Conservation (phyloP, 64 coral and sea anemone genomes). For the Actinia tenebrosa region DNA sequence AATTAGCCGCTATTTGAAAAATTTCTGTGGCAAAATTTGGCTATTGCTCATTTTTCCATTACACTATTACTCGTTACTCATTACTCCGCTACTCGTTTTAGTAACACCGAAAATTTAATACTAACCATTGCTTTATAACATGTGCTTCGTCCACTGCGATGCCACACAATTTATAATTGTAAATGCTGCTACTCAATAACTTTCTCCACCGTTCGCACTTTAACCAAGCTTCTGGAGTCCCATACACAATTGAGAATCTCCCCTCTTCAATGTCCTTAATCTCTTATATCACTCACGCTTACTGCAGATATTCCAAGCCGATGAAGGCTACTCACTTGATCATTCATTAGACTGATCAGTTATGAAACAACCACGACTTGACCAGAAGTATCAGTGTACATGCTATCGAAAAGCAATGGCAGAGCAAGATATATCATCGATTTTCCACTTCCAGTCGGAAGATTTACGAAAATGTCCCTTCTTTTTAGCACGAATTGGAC, state of each 20-base stretch:
- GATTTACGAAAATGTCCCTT: background rate
- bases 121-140: constrained; percentile 68
- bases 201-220: constrained; percentile 23
- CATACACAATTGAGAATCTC: constrained; percentile 32
- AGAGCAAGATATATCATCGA: background rate
- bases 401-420: constrained; percentile 30
- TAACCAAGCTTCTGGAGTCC: constrained; percentile 36
- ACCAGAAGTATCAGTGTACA: background rate
- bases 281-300: constrained; percentile 27
- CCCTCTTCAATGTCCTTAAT: constrained; percentile 19
- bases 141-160: constrained; percentile 66
- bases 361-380: constrained; percentile 51
- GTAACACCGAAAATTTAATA: background rate
- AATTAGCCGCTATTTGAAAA: too few relatives aligned
- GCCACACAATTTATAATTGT: constrained; percentile 26
- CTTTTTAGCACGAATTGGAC: constrained; percentile 20
- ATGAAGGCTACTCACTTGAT: constrained; percentile 4
- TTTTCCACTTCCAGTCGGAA: too few relatives aligned
- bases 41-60: too few relatives aligned
- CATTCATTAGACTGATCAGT: constrained; percentile 36
- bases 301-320: background rate
- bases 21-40: too few relatives aligned
- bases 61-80: too few relatives aligned
- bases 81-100: too few relatives aligned
- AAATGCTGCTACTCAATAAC: constrained; percentile 13